phyloP scores from a whole-genome alignment of 2,888 invertebrate species.

The Ditula angustiorana region DNA sequence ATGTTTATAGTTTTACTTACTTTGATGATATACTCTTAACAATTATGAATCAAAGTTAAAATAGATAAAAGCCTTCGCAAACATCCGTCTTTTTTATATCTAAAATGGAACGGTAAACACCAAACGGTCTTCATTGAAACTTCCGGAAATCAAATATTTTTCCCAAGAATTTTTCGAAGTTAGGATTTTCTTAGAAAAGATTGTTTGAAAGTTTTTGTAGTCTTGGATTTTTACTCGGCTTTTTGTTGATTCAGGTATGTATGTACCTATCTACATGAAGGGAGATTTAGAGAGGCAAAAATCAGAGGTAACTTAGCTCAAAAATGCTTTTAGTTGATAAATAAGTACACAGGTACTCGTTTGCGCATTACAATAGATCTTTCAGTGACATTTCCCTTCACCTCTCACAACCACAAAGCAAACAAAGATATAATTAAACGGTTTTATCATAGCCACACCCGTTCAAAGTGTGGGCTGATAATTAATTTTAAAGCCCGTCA shows the following conservation, averaged over 20 bases:
- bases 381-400: background rate
- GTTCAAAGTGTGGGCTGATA: background rate
- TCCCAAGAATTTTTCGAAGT: background rate
- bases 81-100: background rate
- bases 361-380: background rate
- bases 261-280: background rate
- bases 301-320: too few relatives aligned
- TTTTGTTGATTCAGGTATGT: background rate
- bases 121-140: background rate
- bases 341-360: too few relatives aligned
- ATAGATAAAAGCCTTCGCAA: background rate
- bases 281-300: background rate
- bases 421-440: background rate
- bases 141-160: background rate
- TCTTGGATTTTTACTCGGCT: background rate
- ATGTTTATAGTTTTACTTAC: too few relatives aligned
- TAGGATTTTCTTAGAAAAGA: background rate
- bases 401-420: background rate
- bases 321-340: too few relatives aligned
- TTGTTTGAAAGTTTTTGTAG: background rate
- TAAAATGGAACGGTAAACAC: background rate
- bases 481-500: conserved; percentile 1
- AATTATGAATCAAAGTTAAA: too few relatives aligned
- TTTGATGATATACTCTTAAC: too few relatives aligned
- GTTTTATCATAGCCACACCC: background rate